A percentile compares a stretch with the other conserved stretches of the same genome.
Conservation (phyloP, 2,888 invertebrate species). For the Lacanobia oleracea region DNA sequence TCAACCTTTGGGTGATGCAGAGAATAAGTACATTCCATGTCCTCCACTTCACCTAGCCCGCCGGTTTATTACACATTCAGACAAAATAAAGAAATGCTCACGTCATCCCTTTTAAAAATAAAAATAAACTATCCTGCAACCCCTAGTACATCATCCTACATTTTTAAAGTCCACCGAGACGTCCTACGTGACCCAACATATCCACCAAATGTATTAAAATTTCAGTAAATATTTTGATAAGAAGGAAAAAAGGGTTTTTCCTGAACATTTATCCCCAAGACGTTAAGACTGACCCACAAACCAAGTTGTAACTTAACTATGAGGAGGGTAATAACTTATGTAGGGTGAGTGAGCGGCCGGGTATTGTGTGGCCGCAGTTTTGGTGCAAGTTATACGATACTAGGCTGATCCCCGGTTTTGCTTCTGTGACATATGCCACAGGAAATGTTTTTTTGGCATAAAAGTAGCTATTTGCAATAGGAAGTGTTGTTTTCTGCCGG, state of each 20-base stretch:
- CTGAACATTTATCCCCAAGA: constrained; percentile 82
- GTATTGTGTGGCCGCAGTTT: constrained; percentile 73
- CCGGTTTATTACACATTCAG: constrained; percentile 22
- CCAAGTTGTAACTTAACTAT: constrained; percentile 84
- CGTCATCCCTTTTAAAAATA: constrained; percentile 29
- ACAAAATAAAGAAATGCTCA: constrained; percentile 42
- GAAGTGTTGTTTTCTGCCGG: too few species aligned
- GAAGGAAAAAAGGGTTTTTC: constrained; percentile 63
- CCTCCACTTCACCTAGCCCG: neutral
- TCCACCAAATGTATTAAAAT: constrained; percentile 56
- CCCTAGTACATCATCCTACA: constrained; percentile 37
- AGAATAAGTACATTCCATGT: neutral
- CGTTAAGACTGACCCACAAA: constrained; percentile 81
- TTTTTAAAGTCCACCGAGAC: constrained; percentile 50
- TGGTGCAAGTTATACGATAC: constrained; percentile 63
- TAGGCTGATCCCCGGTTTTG: neutral
- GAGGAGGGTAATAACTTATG: constrained; percentile 84
- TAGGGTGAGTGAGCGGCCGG: constrained; percentile 78
- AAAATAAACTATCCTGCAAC: constrained; percentile 41
- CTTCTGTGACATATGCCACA: neutral
- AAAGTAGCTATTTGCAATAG: too few species aligned
- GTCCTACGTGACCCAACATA: constrained; percentile 46
- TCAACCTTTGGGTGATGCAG: too few species aligned
- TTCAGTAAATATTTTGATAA: constrained; percentile 61
- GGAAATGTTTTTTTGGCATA: neutral